Evolutionary conservation across 2,888 invertebrate species (phyloP).

Genomic region (Drosophila lacicola): DNA sequence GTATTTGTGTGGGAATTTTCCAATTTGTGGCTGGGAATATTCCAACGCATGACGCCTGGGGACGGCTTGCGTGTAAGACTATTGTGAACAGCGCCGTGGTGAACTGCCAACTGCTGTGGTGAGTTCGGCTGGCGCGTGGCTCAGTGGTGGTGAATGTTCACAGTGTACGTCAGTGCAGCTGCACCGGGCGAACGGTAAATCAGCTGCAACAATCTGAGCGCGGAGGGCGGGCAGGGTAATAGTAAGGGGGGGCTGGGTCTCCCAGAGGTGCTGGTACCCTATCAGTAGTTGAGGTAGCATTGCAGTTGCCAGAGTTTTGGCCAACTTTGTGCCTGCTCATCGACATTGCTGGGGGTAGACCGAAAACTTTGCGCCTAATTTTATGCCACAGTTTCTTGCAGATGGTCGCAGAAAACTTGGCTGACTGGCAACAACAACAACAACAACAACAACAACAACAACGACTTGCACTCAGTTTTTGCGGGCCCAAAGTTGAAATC

Average conservation of each 20-base stretch:
- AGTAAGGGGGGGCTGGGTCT: background rate
- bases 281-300: conserved; percentile 41
- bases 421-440: conserved; percentile 19
- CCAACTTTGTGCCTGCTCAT: conserved; percentile 49
- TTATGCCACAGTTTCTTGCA: conserved; percentile 54
- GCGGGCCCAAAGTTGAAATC: conserved; percentile 67
- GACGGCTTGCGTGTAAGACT: conserved; percentile 26
- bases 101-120: conserved; percentile 26
- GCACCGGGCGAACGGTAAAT: conserved; percentile 49
- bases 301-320: conserved; percentile 34
- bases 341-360: conserved; percentile 36
- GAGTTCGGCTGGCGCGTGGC: conserved; percentile 45
- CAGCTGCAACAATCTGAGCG: conserved; percentile 36
- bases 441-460: background rate
- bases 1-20: conserved; percentile 63
- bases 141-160: conserved; percentile 33
- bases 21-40: conserved; percentile 43
- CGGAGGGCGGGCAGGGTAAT: background rate
- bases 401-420: conserved; percentile 26
- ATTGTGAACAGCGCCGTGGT: conserved; percentile 61
- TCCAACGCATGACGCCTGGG: conserved; percentile 74
- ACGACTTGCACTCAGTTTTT: conserved; percentile 14
- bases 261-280: conserved; percentile 3
- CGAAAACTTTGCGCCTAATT: conserved; percentile 59
- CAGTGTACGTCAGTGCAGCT: conserved; percentile 57